Base-by-base conservation (phyloP, 2,797 vertebrate genomes). In the Onychomys leucogaster region DNA sequence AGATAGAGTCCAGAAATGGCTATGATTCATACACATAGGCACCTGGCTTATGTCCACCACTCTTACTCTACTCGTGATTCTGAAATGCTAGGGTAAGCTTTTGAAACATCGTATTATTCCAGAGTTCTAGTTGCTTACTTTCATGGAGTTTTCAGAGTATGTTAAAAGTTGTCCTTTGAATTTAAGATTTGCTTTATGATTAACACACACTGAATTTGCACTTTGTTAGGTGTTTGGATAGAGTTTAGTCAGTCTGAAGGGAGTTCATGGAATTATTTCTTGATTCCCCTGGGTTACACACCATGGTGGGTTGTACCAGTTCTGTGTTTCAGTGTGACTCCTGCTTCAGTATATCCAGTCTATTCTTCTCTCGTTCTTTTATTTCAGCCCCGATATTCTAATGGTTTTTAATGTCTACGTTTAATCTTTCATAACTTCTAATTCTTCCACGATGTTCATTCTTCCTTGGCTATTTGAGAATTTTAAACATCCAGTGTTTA, bases 401-500 rank as follows among this genome's bases (percentile, higher is more conserved):
- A 96, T 97, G 87, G 93, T 29, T 97, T 97, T 96, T 95, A 96
- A 88, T 93, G 94, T 93, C 91, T 91, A 85, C 27, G n/a, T 96
- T 97, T 95, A 97, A 94, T 96, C 71, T 97, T 96, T 94, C 73
- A 71, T 89, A 96, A 93, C 83, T 83, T 94, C 86, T 97, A 96
- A 97, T 97, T 96, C 96, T 90, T 95, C 96, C 96, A 96, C 61
- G 81, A 96, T 96, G 92, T 94, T 97, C 65, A 55, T 73, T 77
- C 85, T 61, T 97, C 88, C 84, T 95, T 81, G 93, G 93, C 89
- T 90, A 87, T 93, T 94, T 49, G 61, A 95, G 96, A 95, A 96
- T 96, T 94, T 95, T 95, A 96, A 97, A 91, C 95, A 97, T 94
- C 73, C 92, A 94, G 52, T 94, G 96, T 97, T 98, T 97, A 97